phyloP scores from a whole-genome alignment of 2,888 invertebrate species.

The Drosophila formosana region DNA sequence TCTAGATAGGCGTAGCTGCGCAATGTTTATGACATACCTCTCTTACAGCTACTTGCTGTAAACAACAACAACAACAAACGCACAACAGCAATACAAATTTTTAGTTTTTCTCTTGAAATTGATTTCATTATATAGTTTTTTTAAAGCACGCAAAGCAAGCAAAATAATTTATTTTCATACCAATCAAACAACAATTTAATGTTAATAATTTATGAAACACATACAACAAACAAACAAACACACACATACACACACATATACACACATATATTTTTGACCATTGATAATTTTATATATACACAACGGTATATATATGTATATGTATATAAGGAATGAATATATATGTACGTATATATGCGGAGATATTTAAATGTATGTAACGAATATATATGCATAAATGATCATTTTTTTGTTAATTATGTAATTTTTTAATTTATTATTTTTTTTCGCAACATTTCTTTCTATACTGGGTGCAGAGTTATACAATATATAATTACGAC shows the following conservation, averaged over 20 bases:
- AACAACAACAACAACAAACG: slow-evolving; percentile 18
- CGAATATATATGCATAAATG: slow-evolving; percentile 41
- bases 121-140: slow-evolving; percentile 1
- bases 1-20: slow-evolving; percentile 21
- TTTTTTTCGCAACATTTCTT: slow-evolving; percentile 39
- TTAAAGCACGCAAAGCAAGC: slow-evolving; percentile 16
- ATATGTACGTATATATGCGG: slow-evolving; percentile 35
- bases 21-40: slow-evolving; percentile 67
- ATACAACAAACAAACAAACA: slow-evolving; percentile 18
- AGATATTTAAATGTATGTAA: slow-evolving; percentile 22
- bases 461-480: slow-evolving; percentile 68
- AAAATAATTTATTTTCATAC: slow-evolving; percentile 71
- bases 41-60: slow-evolving; percentile 54
- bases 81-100: slow-evolving; percentile 15
- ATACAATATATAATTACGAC: slow-evolving; percentile 27
- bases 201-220: slow-evolving; percentile 74
- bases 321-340: slow-evolving; percentile 1
- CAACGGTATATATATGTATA: slow-evolving; percentile 5
- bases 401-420: slow-evolving; percentile 65
- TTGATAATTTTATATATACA: slow-evolving; percentile 65
- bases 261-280: slow-evolving; percentile 58
- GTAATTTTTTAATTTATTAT: slow-evolving; percentile 48
- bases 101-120: slow-evolving; percentile 1
- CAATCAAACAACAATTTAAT: slow-evolving; percentile 45
- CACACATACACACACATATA: slow-evolving; percentile 20